phyloP scores from a whole-genome alignment of 2,888 invertebrate species.

The Parapristionchus giblindavisi region DNA sequence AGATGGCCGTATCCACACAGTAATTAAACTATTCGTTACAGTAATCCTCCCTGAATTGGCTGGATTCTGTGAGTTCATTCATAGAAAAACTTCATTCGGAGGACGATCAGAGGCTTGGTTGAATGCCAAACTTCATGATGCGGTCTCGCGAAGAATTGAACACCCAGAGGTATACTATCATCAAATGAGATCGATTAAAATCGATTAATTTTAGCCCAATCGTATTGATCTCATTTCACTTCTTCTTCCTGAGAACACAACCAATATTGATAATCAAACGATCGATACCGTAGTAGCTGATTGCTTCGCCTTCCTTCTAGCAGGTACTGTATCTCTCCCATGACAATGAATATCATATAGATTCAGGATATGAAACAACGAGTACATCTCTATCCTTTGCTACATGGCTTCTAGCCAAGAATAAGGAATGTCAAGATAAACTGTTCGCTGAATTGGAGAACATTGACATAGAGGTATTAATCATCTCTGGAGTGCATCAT shows the following conservation, averaged over 20 bases:
- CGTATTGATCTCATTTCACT: conserved; percentile 34
- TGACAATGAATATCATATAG: background rate
- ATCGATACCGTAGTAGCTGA: conserved; percentile 70
- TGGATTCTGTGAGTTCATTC: conserved; percentile 42
- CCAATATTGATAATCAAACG: conserved; percentile 42
- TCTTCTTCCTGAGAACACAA: conserved; percentile 6
- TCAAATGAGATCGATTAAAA: background rate
- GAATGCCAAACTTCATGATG: conserved; percentile 46
- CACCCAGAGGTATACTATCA: conserved; percentile 18
- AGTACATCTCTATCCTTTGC: conserved; percentile 73
- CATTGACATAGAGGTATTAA: background rate
- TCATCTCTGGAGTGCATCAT: too few relatives aligned
- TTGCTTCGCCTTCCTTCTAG: conserved; percentile 73
- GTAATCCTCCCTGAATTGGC: conserved; percentile 49
- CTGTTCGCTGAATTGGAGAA: conserved; percentile 72
- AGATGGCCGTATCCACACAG: background rate
- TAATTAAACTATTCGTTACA: conserved; percentile 37
- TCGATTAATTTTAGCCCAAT: conserved; percentile 15
- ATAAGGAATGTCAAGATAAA: conserved; percentile 72
- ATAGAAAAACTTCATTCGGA: conserved; percentile 41
- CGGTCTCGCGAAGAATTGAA: conserved; percentile 8
- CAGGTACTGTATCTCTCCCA: conserved; percentile 64
- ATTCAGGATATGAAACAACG: conserved; percentile 73
- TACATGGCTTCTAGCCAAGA: conserved; percentile 72
- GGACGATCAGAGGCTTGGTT: conserved; percentile 50